These are phyloP conservation scores for Cyclopterus lumpus DNA, from an alignment of 2,797 vertebrate species.

Conservation along the genomic window DNA sequence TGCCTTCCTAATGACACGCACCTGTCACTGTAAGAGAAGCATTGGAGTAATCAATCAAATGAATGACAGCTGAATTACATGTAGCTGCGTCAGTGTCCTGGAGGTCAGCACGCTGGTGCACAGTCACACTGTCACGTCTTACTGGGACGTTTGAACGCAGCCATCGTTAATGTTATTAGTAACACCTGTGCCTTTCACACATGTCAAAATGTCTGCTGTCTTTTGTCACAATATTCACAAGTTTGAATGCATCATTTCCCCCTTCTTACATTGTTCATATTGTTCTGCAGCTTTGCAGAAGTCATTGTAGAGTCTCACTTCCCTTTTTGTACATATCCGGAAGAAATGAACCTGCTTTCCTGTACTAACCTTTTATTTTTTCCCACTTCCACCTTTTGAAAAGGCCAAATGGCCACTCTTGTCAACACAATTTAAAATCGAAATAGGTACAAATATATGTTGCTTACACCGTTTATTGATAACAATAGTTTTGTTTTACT, in stretches of 20 bases:
- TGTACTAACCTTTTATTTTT: background rate
- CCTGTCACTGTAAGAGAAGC: background rate
- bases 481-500: background rate
- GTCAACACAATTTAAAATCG: background rate
- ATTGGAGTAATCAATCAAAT: background rate
- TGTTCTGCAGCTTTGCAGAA: conserved; percentile 20
- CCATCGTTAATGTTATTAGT: no score
- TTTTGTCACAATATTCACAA: background rate
- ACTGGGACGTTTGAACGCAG: no score
- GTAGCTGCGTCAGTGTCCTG: background rate
- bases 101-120: background rate
- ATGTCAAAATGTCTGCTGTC: background rate
- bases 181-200: background rate
- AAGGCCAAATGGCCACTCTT: background rate
- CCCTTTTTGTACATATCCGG: conserved; percentile 2
- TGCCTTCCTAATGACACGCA: background rate
- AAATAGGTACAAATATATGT: background rate
- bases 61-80: background rate
- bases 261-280: background rate
- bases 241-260: background rate
- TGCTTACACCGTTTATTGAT: background rate
- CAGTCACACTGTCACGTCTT: no score
- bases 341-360: background rate
- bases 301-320: background rate
- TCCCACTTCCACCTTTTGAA: background rate